These are phyloP conservation scores for Arenicola marina DNA, from an alignment of 2,888 invertebrate genomes.

Conservation along the genomic window DNA sequence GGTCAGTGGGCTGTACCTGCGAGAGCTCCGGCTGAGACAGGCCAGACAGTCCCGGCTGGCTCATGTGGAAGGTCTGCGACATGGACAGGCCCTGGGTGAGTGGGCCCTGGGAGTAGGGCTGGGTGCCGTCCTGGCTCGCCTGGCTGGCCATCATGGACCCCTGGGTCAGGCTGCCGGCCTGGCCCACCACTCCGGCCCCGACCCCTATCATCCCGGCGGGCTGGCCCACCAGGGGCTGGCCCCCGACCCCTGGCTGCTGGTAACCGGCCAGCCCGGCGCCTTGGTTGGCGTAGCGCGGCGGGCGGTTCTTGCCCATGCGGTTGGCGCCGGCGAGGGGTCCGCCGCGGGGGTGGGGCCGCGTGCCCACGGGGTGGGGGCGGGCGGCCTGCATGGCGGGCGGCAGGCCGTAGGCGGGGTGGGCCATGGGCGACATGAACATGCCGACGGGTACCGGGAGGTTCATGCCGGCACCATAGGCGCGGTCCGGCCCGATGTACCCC, in stretches of 20 bases:
- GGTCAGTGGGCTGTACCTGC: no score
- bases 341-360: not conserved
- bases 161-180: no score
- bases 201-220: not conserved
- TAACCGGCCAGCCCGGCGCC: no score
- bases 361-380: not conserved
- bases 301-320: no score
- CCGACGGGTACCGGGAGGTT: slow-evolving; percentile 87
- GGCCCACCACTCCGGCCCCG: not conserved
- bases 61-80: slow-evolving; percentile 64
- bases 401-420: slow-evolving; percentile 19
- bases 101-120: slow-evolving; percentile 38
- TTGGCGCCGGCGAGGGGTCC: no score
- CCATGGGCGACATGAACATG: slow-evolving; percentile 83
- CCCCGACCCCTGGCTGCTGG: no score
- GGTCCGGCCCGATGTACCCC: slow-evolving; percentile 87
- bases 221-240: not conserved
- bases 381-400: slow-evolving; percentile 17
- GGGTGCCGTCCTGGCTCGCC: slow-evolving; percentile 48
- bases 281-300: no score
- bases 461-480: slow-evolving; percentile 65
- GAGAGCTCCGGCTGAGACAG: slow-evolving; percentile 72
- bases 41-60: slow-evolving; percentile 63
- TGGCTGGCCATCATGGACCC: slow-evolving; percentile 27
- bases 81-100: slow-evolving; percentile 47